Evolutionary conservation across 2,113 vertebrate species (phyloP).

Genomic region (Nyctereutes procyonoides): DNA sequence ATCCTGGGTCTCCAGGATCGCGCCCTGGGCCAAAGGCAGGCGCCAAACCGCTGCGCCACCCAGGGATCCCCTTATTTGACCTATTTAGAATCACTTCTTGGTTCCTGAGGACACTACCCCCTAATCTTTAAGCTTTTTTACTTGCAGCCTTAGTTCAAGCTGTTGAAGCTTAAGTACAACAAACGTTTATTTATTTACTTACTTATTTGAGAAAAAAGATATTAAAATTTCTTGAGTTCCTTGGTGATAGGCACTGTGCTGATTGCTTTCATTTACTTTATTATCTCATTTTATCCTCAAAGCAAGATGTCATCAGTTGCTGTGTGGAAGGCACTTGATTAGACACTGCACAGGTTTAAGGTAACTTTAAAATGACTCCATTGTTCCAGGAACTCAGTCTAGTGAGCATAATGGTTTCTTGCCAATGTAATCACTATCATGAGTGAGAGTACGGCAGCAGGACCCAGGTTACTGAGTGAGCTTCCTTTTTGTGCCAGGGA

Average conservation of each 20-base stretch:
- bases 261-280: neutral
- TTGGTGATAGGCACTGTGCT: neutral
- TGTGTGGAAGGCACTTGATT: too few species aligned
- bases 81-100: neutral
- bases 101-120: too few species aligned
- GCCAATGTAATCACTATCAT: rapidly evolving
- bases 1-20: too few species aligned
- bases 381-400: neutral
- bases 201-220: neutral
- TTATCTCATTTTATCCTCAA: neutral
- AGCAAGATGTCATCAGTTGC: neutral
- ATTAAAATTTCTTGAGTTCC: neutral
- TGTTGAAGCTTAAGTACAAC: neutral
- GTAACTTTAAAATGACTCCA: neutral
- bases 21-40: too few species aligned
- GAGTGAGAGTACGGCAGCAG: neutral
- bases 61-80: too few species aligned
- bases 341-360: neutral
- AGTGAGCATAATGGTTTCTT: rapidly evolving
- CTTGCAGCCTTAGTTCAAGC: neutral
- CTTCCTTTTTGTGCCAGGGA: neutral
- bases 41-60: too few species aligned
- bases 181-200: neutral
- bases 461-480: neutral
- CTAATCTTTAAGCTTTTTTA: neutral